Base-by-base conservation (phyloP, 2,888 invertebrate genomes). In the Drosophila phalerata region DNA sequence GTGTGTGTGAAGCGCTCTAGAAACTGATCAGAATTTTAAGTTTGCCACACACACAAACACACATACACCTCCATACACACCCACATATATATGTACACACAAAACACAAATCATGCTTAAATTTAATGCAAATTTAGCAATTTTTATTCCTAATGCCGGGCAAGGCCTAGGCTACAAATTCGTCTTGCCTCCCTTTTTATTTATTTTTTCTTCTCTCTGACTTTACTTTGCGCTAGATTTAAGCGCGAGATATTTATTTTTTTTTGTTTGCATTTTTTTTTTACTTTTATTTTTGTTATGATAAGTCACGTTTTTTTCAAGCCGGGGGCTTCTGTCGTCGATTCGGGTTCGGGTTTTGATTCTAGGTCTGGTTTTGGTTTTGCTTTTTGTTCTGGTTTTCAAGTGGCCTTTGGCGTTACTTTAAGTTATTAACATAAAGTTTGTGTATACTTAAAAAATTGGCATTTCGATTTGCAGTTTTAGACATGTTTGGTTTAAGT, bases 231-330 rank as follows among this genome's bases (percentile, higher is more conserved):
- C 34, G 64, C 64, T 30, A 60, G 73, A 73, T 77, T 57, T 30
- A 25, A 75, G 45, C 60, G n/a, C 37, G n/a, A 73, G 78, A 77
- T 77, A 77, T 47, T 48, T 32, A 6, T n/a, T 37, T 34, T 34
- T 32, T 42, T 30, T 11, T 45, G 37, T 19, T 17, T 56, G 10
- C 32, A 32, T 37, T 48, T 45, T 56, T 52, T 60, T 34, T 19
- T 56, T 58, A 4, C 15, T 62, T 19, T 58, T 51, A 58, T 56
- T 62, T 69, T 56, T 67, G 38, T 64, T 69, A 79, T 78, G 75
- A 69, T 81, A 85, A 85, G 84, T 84, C 84, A 84, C 84, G 84
- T 84, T 85, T 84, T 81, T 81, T 47, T 38, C 5, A 15, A 49
- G 47, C 56, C 25, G 40, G 22, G 6, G 52, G 68, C 65, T 60